Base-by-base conservation (phyloP, 2,113 vertebrate genomes). In the Vireo altiloquus region DNA sequence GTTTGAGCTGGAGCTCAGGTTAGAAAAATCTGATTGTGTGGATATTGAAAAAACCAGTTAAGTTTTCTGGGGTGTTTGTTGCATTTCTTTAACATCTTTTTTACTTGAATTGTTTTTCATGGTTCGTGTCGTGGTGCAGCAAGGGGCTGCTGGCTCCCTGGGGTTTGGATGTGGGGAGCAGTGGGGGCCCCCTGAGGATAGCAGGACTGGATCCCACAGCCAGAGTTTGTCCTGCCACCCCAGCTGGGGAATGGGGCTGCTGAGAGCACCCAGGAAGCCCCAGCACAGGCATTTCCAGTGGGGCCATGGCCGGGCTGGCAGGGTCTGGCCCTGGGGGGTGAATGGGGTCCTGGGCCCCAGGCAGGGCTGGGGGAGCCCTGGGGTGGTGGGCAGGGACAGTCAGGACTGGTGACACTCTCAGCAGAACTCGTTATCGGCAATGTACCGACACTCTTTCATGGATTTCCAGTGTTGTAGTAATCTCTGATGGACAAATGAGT, bases 201-300 rank as follows among this genome's bases (percentile, higher is more conserved):
- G 35, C 37, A 24, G 35, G 28, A 25, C 39, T 71, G 66, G 31
- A 57, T 69, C 17, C 68, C 5, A 15, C 15, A 49, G 40, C 9
- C 6, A 9, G 35, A 37, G 18, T 39, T 25, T 50, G 28, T 54
- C 61, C 52, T 1, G 0, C 19, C 1, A 6, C 35, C 25, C 13
- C 21, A 25, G 21, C 5, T 20, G 19, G 7, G 47, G 24, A 4
- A 2, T 1, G 2, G 23, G 31, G 42, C 42, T 44, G 56, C 21
- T 1, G 1, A 13, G 14, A 35, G n/a, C 75, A 25, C 13, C 3
- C 3, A 10, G 40, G 42, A 22, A 65, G 11, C 22, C 37, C 44
- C 13, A 33, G 19, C 42, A 33, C 33, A 13, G 40, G 16, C 3
- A 2, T 13, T 24, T 61, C 42, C 0, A 0, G 18, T 4, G 1